Base-by-base conservation (phyloP, 2,797 vertebrate species). In the Pterois miles region DNA sequence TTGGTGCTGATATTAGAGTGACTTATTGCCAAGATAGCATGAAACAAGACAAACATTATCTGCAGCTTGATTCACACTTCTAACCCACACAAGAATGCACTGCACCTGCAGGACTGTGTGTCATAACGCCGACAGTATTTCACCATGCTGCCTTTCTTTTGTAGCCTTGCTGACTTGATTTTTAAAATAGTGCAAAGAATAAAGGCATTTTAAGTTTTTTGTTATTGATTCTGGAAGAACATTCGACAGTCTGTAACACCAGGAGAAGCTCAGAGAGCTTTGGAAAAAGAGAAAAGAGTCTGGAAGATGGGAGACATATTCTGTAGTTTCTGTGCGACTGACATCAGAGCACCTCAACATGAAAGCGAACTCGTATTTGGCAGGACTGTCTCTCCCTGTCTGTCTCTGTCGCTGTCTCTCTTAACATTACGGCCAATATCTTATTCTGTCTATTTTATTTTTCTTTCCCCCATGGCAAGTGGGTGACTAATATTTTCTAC, bases 401-500 rank as follows among this genome's bases (percentile, higher is more conserved):
- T 60, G 10, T 62, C 54, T 33, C 50, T 52, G 6, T 56, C n/a
- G 10, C 46, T 65, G 40, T 80, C 34, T 73, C 48, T 50, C 36
- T 38, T 5, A 48, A 43, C 52, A n/a, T 27, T 33, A 20, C 43
- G 50, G 33, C 65, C 68, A 81, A 65, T 74, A 40, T 38, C 58
- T 76, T 88, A 81, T 87, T 83, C 54, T 63, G 14, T 74, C 64
- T 64, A 29, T 65, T 84, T 87, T 86, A 85, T 89, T 94, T 91
- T 86, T 77, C 67, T 89, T 88, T 69, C 78, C 80, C 72, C 62
- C 7, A 5, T 50, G 65, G 86, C 70, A 85, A 92, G 79, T 46
- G 68, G 67, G 82, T 94, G 93, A 94, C 89, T 94, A 91, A 94
- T 87, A 93, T 87, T 93, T 95, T 93, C 92, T 93, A 69, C 83